Evolutionary conservation across 2,888 invertebrate genomes (phyloP).

Genomic region (Drosophila quasianomalipes): DNA sequence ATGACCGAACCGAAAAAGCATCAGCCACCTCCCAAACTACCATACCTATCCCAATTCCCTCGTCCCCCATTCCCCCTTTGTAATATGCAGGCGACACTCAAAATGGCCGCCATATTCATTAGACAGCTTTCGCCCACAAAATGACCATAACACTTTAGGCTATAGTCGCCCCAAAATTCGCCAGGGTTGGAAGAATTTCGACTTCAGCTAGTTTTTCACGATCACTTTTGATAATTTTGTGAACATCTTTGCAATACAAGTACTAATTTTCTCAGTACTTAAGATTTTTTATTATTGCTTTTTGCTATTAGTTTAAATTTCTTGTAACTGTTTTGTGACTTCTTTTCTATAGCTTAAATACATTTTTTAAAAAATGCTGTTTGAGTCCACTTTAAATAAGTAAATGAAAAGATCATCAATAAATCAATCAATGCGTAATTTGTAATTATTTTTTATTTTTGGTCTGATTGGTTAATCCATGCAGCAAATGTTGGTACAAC

Average conservation of each 20-base stretch:
- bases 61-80: background rate
- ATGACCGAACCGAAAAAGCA: slow-evolving; percentile 29
- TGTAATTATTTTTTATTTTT: background rate
- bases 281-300: background rate
- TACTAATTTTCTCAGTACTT: background rate
- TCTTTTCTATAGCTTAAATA: background rate
- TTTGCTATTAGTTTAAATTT: background rate
- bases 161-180: slow-evolving; percentile 19
- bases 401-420: background rate
- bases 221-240: background rate
- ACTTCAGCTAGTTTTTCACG: background rate
- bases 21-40: background rate
- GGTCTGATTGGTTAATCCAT: background rate
- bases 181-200: slow-evolving; percentile 25
- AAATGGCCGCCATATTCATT: slow-evolving; percentile 53
- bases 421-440: background rate
- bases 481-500: background rate
- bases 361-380: background rate
- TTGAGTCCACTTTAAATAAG: background rate
- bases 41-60: too few relatives aligned
- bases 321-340: background rate
- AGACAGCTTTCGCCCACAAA: slow-evolving; percentile 39
- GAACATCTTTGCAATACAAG: background rate
- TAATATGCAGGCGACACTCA: slow-evolving; percentile 34
- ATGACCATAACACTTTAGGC: slow-evolving; percentile 46